Conservation (phyloP, 1,140 invertebrate species). For the Drosophila trapezifrons region DNA sequence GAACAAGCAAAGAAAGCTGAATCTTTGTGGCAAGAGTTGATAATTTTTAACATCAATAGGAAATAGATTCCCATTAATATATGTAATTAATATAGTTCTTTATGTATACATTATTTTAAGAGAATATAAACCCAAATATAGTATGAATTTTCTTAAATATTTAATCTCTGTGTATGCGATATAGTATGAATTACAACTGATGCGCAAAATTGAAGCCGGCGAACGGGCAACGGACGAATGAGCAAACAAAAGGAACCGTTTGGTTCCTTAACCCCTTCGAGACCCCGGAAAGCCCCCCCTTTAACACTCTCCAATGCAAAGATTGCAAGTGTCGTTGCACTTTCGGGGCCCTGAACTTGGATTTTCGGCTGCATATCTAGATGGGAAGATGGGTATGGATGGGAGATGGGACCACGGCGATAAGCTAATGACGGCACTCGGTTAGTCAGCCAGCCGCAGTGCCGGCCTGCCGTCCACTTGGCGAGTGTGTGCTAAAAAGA, state of each 20-base stretch:
- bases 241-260: conserved; percentile 76
- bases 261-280: conserved; percentile 10
- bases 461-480: conserved; percentile 54
- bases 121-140: too few relatives aligned
- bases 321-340: conserved; percentile 72
- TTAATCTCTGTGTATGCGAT: conserved; percentile 7
- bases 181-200: conserved; percentile 81
- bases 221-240: conserved; percentile 64
- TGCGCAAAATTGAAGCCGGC: conserved; percentile 77
- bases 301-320: conserved; percentile 5
- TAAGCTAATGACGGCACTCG: conserved; percentile 71
- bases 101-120: too few relatives aligned
- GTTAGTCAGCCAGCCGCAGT: conserved; percentile 74
- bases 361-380: conserved; percentile 52
- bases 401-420: conserved; percentile 43
- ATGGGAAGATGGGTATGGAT: conserved; percentile 24
- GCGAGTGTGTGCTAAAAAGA: conserved; percentile 73
- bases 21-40: background rate
- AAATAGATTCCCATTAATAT: background rate
- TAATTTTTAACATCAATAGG: background rate
- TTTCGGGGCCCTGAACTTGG: conserved; percentile 54
- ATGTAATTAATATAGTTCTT: too few relatives aligned
- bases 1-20: too few relatives aligned
- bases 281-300: conserved; percentile 5
- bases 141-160: too few relatives aligned